Evolutionary conservation across 2,113 vertebrate species (phyloP).

Genomic region (zebrafish (Danio rerio)): DNA sequence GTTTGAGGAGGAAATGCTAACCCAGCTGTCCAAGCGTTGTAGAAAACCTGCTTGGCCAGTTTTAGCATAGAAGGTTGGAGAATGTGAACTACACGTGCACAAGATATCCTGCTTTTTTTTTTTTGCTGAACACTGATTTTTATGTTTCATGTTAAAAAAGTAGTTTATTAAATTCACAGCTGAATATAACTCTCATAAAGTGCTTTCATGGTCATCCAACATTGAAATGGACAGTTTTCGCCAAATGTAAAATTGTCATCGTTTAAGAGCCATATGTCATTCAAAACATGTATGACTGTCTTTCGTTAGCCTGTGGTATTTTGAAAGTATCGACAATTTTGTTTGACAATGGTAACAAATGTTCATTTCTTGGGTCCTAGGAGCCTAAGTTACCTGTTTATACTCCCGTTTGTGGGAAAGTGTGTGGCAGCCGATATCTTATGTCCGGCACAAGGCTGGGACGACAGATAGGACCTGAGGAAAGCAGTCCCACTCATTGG

Average conservation of each 20-base stretch:
- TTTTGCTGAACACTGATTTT: neutral
- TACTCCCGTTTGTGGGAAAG: constrained; percentile 32
- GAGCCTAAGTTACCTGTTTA: neutral
- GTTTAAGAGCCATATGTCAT: too few species aligned
- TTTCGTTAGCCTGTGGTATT: neutral
- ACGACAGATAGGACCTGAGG: constrained; percentile 20
- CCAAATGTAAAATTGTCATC: neutral
- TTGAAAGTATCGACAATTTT: neutral
- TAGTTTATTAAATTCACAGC: neutral
- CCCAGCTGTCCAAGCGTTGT: neutral
- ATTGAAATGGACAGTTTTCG: neutral
- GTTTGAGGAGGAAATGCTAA: constrained; percentile 44
- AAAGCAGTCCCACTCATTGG: constrained; percentile 13
- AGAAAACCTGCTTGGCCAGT: constrained; percentile 49
- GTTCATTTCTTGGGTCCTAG: neutral
- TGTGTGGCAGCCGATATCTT: constrained; percentile 13
- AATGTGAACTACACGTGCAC: neutral
- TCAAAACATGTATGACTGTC: too few species aligned
- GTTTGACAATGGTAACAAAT: neutral
- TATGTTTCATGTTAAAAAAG: neutral
- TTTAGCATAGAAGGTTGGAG: constrained; percentile 26
- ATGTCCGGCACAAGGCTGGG: constrained; percentile 19
- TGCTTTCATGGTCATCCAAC: neutral
- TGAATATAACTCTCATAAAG: too few species aligned
- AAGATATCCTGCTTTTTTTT: constrained; percentile 5